Evolutionary conservation across 1,140 invertebrate genomes (phyloP).

Genomic region (Tribolium castaneum): DNA sequence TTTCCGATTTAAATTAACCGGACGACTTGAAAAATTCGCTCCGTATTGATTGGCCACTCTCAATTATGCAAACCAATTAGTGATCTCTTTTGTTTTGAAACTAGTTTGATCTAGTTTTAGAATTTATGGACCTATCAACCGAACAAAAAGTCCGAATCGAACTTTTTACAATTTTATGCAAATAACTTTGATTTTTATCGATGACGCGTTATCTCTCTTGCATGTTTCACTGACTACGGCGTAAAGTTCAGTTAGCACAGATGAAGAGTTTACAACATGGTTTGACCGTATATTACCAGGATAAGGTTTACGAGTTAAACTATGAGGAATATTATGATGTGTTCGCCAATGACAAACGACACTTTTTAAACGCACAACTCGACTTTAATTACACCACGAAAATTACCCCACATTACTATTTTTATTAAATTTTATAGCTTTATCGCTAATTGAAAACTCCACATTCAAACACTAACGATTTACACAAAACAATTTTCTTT

Average conservation of each 20-base stretch:
- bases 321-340: conserved; percentile 23
- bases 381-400: neutral
- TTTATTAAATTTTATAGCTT: conserved; percentile 3
- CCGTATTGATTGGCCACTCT: conserved; percentile 38
- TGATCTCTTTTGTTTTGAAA: conserved; percentile 31
- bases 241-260: conserved; percentile 21
- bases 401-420: conserved; percentile 5
- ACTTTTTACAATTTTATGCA: conserved; percentile 34
- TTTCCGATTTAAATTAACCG: conserved; percentile 25
- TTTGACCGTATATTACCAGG: conserved; percentile 20
- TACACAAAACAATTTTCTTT: neutral
- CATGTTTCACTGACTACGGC: neutral
- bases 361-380: conserved; percentile 1
- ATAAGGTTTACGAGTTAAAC: conserved; percentile 30
- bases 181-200: conserved; percentile 25
- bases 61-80: conserved; percentile 43
- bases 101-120: conserved; percentile 33
- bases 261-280: conserved; percentile 26
- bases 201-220: conserved; percentile 15
- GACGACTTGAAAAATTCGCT: conserved; percentile 34
- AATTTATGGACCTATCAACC: conserved; percentile 17
- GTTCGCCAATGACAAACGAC: conserved; percentile 16
- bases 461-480: neutral
- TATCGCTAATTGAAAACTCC: conserved; percentile 22
- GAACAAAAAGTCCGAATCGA: conserved; percentile 6